Evolutionary conservation across 1,140 invertebrate genomes (phyloP).

Genomic region (Lerema accius): DNA sequence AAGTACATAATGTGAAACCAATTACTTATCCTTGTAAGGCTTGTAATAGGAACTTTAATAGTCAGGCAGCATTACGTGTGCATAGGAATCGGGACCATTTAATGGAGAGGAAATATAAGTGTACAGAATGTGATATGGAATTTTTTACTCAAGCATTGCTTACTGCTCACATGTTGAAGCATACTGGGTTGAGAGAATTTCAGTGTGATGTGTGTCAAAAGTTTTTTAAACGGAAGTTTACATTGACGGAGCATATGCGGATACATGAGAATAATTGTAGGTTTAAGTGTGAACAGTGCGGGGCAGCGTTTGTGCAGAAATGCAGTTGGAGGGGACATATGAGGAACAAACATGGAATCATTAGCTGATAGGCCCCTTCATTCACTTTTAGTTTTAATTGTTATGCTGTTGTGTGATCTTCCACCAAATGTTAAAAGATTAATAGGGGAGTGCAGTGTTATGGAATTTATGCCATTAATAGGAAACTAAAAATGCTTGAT

Average conservation of each 20-base stretch:
- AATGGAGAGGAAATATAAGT: constrained; percentile 42
- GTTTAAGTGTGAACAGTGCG: constrained; percentile 52
- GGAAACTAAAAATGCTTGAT: too few species aligned
- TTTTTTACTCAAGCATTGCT: constrained; percentile 36
- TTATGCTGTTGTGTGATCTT: too few species aligned
- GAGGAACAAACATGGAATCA: constrained; percentile 15
- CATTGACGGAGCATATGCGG: constrained; percentile 78
- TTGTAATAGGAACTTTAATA: constrained; percentile 41
- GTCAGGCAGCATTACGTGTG: constrained; percentile 20
- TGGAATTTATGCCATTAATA: too few species aligned
- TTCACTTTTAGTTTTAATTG: too few species aligned
- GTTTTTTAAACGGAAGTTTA: constrained; percentile 79
- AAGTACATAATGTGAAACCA: constrained; percentile 40
- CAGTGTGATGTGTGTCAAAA: constrained; percentile 86
- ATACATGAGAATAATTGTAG: constrained; percentile 72
- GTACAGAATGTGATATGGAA: constrained; percentile 40
- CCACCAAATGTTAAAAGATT: too few species aligned
- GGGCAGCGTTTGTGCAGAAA: constrained; percentile 51
- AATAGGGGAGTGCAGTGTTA: too few species aligned
- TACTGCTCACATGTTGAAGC: constrained; percentile 65
- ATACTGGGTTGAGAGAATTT: constrained; percentile 88
- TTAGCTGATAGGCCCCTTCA: constrained; percentile 4
- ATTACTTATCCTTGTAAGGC: constrained; percentile 40
- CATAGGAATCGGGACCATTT: constrained; percentile 50
- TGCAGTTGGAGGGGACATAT: constrained; percentile 42